Evolutionary conservation across 1,140 invertebrate species (phyloP).

Genomic region (Papilio xuthus): DNA sequence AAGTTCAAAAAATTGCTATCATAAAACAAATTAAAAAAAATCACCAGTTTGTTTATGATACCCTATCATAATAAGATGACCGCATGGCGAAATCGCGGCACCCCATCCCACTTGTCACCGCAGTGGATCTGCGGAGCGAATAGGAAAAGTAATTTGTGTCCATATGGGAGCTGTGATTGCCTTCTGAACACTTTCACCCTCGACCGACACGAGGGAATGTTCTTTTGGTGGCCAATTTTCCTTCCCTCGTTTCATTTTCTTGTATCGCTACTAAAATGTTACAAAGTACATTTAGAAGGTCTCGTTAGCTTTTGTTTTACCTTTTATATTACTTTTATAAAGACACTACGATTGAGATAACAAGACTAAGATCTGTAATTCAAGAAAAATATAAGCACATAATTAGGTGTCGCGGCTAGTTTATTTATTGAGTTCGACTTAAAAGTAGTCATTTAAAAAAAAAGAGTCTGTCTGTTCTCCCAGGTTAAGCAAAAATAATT

Average conservation of each 20-base stretch:
- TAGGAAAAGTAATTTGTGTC: constrained; percentile 78
- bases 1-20: neutral
- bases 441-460: neutral
- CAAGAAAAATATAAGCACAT: neutral
- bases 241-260: constrained; percentile 68
- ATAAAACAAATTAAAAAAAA: constrained; percentile 24
- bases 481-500: too few relatives aligned
- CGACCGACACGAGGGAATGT: constrained; percentile 52
- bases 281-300: constrained; percentile 43
- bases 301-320: constrained; percentile 43
- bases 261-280: constrained; percentile 61
- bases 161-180: constrained; percentile 79
- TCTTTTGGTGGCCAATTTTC: constrained; percentile 67
- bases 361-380: neutral
- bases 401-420: neutral
- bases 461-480: too few relatives aligned
- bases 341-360: neutral
- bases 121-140: constrained; percentile 59
- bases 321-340: constrained; percentile 8
- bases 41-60: constrained; percentile 38
- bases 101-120: constrained; percentile 74
- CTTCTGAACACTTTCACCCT: constrained; percentile 69
- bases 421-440: neutral
- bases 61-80: constrained; percentile 44
- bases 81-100: constrained; percentile 53